A percentile compares a stretch with the other conserved stretches of the same genome.
phyloP scores from a whole-genome alignment of 2,888 invertebrate species.

The Acanthosepion pharaonis region DNA sequence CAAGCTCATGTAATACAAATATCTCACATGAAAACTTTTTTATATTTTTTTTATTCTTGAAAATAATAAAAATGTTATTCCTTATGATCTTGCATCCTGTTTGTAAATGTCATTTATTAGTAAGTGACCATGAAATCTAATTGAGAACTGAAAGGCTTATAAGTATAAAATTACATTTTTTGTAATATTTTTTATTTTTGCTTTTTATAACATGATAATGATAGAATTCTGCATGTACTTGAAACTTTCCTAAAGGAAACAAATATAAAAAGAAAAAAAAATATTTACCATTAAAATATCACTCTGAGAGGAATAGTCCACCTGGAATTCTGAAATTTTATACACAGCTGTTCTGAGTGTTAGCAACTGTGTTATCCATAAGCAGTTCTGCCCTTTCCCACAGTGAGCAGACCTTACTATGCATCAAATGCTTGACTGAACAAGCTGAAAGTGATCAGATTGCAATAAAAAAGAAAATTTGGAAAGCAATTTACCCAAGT shows the following conservation, averaged over 20 bases:
- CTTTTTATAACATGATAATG: not conserved
- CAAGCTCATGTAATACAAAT: not conserved
- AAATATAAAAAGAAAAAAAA: not conserved
- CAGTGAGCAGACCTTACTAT: not conserved
- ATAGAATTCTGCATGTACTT: not conserved
- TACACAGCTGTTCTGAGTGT: not conserved
- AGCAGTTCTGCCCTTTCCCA: not conserved
- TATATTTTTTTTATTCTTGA: not conserved
- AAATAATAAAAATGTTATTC: not conserved
- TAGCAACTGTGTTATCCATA: not conserved
- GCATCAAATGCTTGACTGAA: not conserved
- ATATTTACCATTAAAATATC: not conserved
- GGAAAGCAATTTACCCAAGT: not conserved
- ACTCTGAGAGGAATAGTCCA: not conserved
- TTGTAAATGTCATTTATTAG: not conserved
- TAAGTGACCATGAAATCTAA: not conserved
- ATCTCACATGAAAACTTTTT: not conserved
- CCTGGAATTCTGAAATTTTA: not conserved
- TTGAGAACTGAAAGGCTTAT: not conserved
- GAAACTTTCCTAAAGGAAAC: not conserved
- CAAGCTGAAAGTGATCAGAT: not conserved
- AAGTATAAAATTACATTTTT: not conserved
- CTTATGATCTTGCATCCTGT: not conserved
- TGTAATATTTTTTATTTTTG: not conserved
- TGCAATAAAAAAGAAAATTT: not conserved